phyloP scores from a whole-genome alignment of 2,113 vertebrate species.

The Cyprinus carpio region DNA sequence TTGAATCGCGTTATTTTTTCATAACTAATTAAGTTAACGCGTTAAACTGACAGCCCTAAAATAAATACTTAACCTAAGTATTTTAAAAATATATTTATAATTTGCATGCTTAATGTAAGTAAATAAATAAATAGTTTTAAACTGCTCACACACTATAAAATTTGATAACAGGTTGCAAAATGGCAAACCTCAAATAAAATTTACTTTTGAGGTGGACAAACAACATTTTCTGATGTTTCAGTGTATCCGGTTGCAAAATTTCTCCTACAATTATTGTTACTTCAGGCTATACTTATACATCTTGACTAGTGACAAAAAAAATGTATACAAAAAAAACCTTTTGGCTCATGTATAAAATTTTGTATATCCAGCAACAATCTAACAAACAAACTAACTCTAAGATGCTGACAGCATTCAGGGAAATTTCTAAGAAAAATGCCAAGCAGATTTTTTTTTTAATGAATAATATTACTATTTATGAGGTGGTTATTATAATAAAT shows the following conservation, averaged over 20 bases:
- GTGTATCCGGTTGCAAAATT: no score
- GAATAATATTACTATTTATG: neutral
- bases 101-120: neutral
- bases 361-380: neutral
- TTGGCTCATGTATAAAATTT: no score
- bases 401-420: neutral
- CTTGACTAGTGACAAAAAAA: no score
- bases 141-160: no score
- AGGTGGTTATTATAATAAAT: conserved; percentile 29
- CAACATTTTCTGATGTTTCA: no score
- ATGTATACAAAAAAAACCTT: no score
- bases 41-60: no score
- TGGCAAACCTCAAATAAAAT: no score
- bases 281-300: neutral
- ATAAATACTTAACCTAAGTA: neutral
- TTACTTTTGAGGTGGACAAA: no score
- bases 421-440: neutral
- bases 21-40: no score
- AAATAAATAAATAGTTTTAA: neutral
- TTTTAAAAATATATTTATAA: neutral
- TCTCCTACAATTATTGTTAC: neutral
- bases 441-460: neutral
- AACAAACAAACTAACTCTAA: neutral
- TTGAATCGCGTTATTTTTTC: no score
- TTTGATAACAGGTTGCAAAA: no score